Evolutionary conservation across 2,797 vertebrate genomes (phyloP).

Genomic region (Onychomys arenicola): DNA sequence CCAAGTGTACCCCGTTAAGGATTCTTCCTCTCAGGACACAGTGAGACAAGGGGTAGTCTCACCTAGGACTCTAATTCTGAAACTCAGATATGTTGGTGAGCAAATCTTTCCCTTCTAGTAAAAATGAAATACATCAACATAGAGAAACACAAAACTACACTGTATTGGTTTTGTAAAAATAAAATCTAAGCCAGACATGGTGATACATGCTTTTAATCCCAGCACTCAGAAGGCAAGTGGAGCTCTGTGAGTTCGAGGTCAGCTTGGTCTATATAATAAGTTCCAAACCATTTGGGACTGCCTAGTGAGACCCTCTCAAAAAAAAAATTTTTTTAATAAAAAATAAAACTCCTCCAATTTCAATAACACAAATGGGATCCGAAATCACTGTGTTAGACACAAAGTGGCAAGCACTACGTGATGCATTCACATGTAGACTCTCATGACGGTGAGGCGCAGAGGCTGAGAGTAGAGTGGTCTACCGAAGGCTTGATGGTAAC

Average conservation of each 20-base stretch:
- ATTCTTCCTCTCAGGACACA: background rate
- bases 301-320: background rate
- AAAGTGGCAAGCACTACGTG: background rate
- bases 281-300: background rate
- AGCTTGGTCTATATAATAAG: background rate
- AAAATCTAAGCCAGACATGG: background rate
- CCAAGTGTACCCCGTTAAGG: background rate
- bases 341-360: background rate
- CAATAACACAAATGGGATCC: background rate
- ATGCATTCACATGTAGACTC: background rate
- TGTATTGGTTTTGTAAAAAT: background rate
- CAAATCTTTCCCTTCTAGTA: background rate
- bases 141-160: background rate
- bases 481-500: background rate
- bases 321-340: background rate
- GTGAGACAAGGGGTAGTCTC: background rate
- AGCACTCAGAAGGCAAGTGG: no score
- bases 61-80: background rate
- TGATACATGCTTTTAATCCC: background rate
- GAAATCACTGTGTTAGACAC: background rate
- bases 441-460: background rate
- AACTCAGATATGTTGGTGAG: conserved; percentile 20
- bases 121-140: conserved; percentile 1
- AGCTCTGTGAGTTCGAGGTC: background rate
- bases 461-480: background rate